Evolutionary conservation across 2,888 invertebrate genomes (phyloP).

Genomic region (Cryptus viduatorius): DNA sequence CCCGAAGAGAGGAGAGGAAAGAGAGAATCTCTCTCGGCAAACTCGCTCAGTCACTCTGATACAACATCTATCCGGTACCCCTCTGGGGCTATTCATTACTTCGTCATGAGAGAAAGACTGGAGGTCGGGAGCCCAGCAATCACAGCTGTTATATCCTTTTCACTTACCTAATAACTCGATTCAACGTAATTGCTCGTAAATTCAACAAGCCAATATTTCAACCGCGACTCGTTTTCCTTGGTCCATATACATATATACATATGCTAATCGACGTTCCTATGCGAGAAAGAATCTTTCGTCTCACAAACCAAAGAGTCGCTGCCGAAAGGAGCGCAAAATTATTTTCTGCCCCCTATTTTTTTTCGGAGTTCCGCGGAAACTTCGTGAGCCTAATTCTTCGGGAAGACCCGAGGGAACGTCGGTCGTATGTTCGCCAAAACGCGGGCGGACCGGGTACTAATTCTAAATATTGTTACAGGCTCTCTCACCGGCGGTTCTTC

Average conservation of each 20-base stretch:
- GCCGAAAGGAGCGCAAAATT: not conserved
- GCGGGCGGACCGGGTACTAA: conserved; percentile 46
- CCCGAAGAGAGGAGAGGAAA: not conserved
- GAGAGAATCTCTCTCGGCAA: conserved; percentile 18
- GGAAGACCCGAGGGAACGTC: not conserved
- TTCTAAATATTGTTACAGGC: conserved; percentile 65
- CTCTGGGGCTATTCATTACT: conserved; percentile 58
- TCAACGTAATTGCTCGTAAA: conserved; percentile 54
- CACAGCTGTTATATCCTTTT: conserved; percentile 55
- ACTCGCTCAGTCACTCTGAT: conserved; percentile 25
- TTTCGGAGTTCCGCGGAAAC: conserved; percentile 23
- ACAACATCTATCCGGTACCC: conserved; percentile 35
- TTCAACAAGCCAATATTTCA: conserved; percentile 25
- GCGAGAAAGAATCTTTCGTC: no score
- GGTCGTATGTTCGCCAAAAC: conserved; percentile 29
- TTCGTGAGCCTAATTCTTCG: conserved; percentile 15
- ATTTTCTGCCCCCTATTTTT: conserved; percentile 9
- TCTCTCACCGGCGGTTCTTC: not conserved
- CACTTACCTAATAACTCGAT: conserved; percentile 58
- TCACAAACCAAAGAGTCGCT: no score
- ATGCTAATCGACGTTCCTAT: not conserved
- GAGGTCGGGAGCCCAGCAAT: conserved; percentile 32
- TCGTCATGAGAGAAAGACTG: conserved; percentile 39
- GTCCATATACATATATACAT: not conserved
- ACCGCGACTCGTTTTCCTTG: conserved; percentile 39